phyloP scores from a whole-genome alignment of 1,140 invertebrate genomes.

The Araneus ventricosus region DNA sequence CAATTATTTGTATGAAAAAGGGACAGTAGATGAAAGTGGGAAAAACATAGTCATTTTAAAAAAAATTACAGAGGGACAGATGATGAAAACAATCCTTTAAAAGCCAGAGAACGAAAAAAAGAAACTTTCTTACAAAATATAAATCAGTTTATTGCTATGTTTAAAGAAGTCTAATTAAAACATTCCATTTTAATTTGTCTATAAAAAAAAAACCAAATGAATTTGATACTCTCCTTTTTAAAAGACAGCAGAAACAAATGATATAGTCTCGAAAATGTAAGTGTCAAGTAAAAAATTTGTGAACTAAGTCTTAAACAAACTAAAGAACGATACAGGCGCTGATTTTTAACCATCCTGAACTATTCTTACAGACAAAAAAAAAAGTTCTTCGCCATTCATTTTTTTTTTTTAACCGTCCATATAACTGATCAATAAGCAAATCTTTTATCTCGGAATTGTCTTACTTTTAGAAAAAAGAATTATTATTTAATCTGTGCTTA shows the following conservation, averaged over 20 bases:
- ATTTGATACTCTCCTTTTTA: background rate
- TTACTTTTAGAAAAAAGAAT: background rate
- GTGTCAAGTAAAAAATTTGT: background rate
- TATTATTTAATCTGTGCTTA: too few species aligned
- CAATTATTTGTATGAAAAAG: too few species aligned
- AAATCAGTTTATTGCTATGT: background rate
- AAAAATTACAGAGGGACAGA: too few species aligned
- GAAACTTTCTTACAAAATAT: background rate
- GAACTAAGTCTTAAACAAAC: background rate
- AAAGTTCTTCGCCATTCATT: background rate
- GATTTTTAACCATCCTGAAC: background rate
- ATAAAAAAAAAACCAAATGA: background rate
- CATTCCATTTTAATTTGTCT: slow-evolving; percentile 13
- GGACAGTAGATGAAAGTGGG: too few species aligned
- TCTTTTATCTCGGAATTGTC: background rate
- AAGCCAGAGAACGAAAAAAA: background rate
- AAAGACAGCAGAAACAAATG: background rate
- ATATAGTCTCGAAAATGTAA: background rate
- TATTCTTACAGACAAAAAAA: background rate
- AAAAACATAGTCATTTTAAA: too few species aligned
- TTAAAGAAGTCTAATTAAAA: background rate
- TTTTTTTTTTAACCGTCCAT: background rate
- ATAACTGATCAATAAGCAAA: background rate
- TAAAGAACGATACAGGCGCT: background rate
- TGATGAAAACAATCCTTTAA: background rate